A percentile compares a stretch with the other conserved stretches of the same genome.
Conservation (phyloP, 2,113 vertebrate genomes). For the Aythya baeri region DNA sequence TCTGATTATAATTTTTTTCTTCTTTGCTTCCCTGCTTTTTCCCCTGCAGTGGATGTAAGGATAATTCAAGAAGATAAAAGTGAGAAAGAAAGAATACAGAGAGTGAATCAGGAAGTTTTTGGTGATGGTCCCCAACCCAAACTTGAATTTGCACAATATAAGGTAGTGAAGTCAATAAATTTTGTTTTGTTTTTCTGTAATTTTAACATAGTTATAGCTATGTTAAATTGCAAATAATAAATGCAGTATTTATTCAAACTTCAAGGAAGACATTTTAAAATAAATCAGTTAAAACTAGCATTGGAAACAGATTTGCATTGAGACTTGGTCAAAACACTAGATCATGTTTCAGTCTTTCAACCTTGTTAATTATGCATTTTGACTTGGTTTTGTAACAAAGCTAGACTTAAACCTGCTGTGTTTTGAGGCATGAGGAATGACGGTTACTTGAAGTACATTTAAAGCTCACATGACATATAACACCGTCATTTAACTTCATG, state of each 20-base stretch:
- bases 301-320: background rate
- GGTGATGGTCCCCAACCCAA: slow-evolving; percentile 82
- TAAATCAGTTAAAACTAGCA: background rate
- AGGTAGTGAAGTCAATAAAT: slow-evolving; percentile 60
- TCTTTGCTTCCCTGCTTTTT: background rate
- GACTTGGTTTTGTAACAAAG: background rate
- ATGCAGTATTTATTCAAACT: background rate
- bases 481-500: background rate
- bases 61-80: slow-evolving; percentile 82
- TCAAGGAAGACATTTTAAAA: background rate
- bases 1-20: background rate
- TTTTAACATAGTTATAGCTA: background rate
- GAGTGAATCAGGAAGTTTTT: slow-evolving; percentile 82
- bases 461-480: background rate
- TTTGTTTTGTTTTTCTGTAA: background rate
- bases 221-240: background rate
- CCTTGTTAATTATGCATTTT: background rate
- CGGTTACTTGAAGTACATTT: background rate
- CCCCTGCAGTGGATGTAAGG: slow-evolving; percentile 74
- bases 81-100: slow-evolving; percentile 76
- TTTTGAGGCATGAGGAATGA: background rate
- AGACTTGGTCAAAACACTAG: background rate
- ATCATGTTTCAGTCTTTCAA: background rate
- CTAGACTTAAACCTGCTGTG: background rate
- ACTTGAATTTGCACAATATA: slow-evolving; percentile 89